Conservation (phyloP, 2,888 invertebrate species). For the Blomia tropicalis region DNA sequence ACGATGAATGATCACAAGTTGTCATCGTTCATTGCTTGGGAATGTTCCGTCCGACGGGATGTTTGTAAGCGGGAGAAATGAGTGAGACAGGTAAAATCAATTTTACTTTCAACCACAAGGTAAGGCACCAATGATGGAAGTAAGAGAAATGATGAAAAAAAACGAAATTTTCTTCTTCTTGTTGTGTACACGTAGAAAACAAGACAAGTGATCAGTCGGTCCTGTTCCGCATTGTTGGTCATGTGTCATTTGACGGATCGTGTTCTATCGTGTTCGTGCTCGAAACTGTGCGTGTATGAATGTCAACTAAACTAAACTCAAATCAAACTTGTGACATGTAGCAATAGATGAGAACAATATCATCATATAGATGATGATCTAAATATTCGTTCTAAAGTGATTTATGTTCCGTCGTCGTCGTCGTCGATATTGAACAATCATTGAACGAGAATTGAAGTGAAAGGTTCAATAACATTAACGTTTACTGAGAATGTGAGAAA, state of each 20-base stretch:
- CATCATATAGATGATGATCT: too few relatives aligned
- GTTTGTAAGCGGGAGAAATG: too few relatives aligned
- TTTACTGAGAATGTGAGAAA: too few relatives aligned
- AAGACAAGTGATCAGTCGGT: too few relatives aligned
- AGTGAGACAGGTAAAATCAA: neutral
- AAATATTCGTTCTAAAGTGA: too few relatives aligned
- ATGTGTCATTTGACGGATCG: conserved; percentile 4
- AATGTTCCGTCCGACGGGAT: neutral
- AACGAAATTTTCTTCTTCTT: neutral
- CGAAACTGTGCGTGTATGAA: too few relatives aligned
- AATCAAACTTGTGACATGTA: neutral
- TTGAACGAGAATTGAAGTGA: neutral
- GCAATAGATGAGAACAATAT: too few relatives aligned
- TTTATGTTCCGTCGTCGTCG: too few relatives aligned
- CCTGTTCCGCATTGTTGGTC: conserved; percentile 10
- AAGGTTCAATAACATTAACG: conserved; percentile 15
- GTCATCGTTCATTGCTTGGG: neutral
- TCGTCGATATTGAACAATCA: too few relatives aligned
- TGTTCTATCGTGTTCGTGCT: too few relatives aligned
- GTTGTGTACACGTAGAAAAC: neutral
- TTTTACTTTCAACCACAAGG: conserved; percentile 1
- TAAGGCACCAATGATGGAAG: neutral
- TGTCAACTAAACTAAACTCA: neutral
- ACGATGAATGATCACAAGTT: neutral
- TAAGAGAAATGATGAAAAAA: neutral